Evolutionary conservation across 2,113 vertebrate species (phyloP).

Genomic region (Delphinus delphis): DNA sequence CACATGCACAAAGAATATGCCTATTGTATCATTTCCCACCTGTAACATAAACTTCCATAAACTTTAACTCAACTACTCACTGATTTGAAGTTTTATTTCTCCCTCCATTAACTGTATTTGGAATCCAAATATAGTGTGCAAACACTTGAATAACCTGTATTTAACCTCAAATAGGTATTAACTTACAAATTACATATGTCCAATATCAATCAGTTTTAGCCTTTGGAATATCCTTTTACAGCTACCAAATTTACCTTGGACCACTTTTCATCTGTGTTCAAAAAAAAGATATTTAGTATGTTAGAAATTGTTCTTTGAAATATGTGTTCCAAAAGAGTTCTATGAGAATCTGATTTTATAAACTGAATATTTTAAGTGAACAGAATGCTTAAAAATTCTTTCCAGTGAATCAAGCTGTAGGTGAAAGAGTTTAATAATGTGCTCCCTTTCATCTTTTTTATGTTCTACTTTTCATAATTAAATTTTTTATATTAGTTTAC

Average conservation of each 20-base stretch:
- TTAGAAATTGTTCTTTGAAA: not conserved
- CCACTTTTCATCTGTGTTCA: not conserved
- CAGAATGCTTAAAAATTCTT: not conserved
- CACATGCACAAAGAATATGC: not conserved
- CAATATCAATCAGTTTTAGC: not conserved
- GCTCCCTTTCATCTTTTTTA: not conserved
- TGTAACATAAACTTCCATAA: not conserved
- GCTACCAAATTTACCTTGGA: not conserved
- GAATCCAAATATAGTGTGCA: not conserved
- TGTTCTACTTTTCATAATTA: not conserved
- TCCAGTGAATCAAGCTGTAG: not conserved
- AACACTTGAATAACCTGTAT: constrained; percentile 13
- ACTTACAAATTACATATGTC: not conserved
- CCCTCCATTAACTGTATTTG: not conserved
- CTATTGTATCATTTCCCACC: not conserved
- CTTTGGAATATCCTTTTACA: constrained; percentile 1
- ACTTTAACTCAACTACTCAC: not conserved
- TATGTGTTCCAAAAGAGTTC: not conserved
- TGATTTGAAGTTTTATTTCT: constrained; percentile 32
- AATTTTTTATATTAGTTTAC: not conserved
- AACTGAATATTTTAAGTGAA: constrained; percentile 19
- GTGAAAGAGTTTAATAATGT: not conserved
- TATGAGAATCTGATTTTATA: not conserved
- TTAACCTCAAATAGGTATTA: constrained; percentile 8
- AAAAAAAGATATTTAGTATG: not conserved